Evolutionary conservation across 2,113 vertebrate species (phyloP).

Genomic region (Strix uralensis): DNA sequence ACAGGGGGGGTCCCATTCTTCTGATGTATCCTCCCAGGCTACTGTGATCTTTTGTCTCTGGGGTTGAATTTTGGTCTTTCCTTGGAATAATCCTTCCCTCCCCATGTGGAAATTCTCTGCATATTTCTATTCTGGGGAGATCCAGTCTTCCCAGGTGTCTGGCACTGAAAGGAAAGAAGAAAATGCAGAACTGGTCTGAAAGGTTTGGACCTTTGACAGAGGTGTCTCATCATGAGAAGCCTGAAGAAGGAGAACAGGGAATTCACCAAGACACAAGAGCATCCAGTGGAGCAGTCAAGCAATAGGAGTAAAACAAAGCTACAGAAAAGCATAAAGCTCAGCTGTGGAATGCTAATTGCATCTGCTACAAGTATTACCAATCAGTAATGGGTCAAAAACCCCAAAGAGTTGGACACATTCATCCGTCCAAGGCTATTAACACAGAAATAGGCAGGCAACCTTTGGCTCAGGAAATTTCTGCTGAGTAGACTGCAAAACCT

Average conservation of each 20-base stretch:
- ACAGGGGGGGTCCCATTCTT: not conserved
- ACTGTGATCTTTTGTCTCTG: not conserved
- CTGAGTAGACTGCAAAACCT: not conserved
- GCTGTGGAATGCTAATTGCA: not conserved
- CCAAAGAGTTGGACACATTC: not conserved
- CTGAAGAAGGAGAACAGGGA: not conserved
- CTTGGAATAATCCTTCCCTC: not conserved
- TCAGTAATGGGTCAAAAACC: not conserved
- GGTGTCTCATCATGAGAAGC: not conserved
- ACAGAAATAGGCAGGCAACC: not conserved
- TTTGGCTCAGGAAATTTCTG: not conserved
- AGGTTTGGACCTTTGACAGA: not conserved
- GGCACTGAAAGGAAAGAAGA: not conserved
- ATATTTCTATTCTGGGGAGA: not conserved
- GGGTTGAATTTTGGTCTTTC: not conserved
- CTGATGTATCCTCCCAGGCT: not conserved
- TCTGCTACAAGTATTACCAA: not conserved
- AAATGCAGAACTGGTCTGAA: not conserved
- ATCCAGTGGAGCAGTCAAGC: not conserved
- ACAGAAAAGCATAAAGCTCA: not conserved
- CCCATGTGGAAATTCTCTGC: not conserved
- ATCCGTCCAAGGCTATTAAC: not conserved
- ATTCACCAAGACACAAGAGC: not conserved
- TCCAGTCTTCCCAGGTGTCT: not conserved
- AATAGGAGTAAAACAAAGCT: not conserved